Percentiles rank a stretch among this genome's conserved stretches.
Evolutionary conservation across 2,888 invertebrate genomes (phyloP).

Genomic region (Drosophila hawaiiensis): DNA sequence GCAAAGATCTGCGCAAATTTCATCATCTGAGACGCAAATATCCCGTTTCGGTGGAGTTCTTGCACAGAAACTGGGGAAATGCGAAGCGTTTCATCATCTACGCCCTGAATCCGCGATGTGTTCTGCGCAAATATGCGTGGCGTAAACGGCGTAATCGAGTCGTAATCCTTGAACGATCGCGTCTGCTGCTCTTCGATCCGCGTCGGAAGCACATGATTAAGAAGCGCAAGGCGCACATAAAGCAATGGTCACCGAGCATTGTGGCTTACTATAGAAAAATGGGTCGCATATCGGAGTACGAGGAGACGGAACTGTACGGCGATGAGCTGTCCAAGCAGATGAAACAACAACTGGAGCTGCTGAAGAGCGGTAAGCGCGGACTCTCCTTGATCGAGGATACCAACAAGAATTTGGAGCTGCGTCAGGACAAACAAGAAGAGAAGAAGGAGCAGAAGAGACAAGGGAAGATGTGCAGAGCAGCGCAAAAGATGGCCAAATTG

Average conservation of each 20-base stretch:
- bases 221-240: slow-evolving; percentile 64
- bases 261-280: slow-evolving; percentile 70
- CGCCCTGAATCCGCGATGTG: slow-evolving; percentile 74
- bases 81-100: slow-evolving; percentile 77
- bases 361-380: slow-evolving; percentile 77
- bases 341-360: slow-evolving; percentile 82
- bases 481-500: neutral
- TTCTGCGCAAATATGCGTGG: slow-evolving; percentile 73
- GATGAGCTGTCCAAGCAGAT: slow-evolving; percentile 81
- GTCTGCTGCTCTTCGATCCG: slow-evolving; percentile 78
- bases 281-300: slow-evolving; percentile 63
- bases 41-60: slow-evolving; percentile 75
- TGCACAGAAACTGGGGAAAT: slow-evolving; percentile 73
- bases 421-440: slow-evolving; percentile 1
- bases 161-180: slow-evolving; percentile 64
- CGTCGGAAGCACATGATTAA: slow-evolving; percentile 70
- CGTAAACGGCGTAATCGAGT: slow-evolving; percentile 67
- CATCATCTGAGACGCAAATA: slow-evolving; percentile 72
- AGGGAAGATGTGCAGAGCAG: neutral
- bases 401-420: slow-evolving; percentile 43
- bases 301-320: slow-evolving; percentile 70
- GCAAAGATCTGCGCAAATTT: slow-evolving; percentile 67
- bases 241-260: slow-evolving; percentile 77
- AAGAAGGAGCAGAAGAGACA: neutral
- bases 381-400: slow-evolving; percentile 71